phyloP scores from a whole-genome alignment of 2,113 vertebrate species.

The Saguinus midas region DNA sequence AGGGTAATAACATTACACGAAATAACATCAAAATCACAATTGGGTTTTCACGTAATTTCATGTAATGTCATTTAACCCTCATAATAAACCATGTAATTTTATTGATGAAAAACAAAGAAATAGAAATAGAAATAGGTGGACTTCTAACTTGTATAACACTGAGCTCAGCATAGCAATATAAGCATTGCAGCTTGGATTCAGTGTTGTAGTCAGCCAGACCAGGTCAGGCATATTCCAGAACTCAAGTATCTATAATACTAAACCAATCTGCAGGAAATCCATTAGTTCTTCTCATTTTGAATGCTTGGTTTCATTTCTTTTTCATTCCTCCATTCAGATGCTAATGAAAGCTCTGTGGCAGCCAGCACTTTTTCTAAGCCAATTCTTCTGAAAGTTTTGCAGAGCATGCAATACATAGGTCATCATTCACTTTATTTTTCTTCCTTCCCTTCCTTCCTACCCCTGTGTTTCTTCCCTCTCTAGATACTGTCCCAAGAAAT shows the following conservation, averaged over 20 bases:
- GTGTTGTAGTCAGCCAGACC: not conserved
- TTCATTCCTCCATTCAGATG: constrained; percentile 48
- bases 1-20: too few species aligned
- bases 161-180: not conserved
- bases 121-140: not conserved
- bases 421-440: not conserved
- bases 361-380: not conserved
- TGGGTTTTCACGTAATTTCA: not conserved
- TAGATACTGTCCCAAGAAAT: too few species aligned
- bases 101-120: not conserved
- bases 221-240: not conserved
- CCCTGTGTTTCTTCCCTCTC: too few species aligned
- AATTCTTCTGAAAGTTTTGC: not conserved
- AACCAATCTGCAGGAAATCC: constrained; percentile 30
- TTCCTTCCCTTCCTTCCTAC: too few species aligned
- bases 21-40: too few species aligned
- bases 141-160: not conserved
- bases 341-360: constrained; percentile 22
- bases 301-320: constrained; percentile 24
- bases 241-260: not conserved
- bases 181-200: not conserved
- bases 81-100: not conserved
- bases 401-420: not conserved
- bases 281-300: not conserved
- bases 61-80: not conserved